These are phyloP conservation scores for Drosophila lacertosa DNA, from an alignment of 1,140 invertebrate genomes.

Conservation along the genomic window DNA sequence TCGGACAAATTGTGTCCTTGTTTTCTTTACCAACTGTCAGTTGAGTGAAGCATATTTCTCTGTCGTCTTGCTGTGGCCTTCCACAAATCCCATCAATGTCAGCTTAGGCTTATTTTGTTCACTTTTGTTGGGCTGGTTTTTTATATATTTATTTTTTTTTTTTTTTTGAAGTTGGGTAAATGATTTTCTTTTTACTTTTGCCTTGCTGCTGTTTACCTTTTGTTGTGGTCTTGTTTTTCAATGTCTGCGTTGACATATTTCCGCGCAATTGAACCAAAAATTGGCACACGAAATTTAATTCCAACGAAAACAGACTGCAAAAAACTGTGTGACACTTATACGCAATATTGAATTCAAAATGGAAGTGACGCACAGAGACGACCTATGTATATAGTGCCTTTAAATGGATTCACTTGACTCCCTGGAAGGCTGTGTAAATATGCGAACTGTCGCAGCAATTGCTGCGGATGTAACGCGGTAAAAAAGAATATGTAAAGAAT, in stretches of 20 bases:
- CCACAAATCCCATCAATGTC: conserved; percentile 71
- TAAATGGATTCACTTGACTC: conserved; percentile 42
- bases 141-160: background rate
- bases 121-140: background rate
- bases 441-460: conserved; percentile 54
- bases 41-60: conserved; percentile 29
- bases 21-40: conserved; percentile 21
- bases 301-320: conserved; percentile 46
- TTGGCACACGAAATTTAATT: conserved; percentile 68
- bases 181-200: conserved; percentile 32
- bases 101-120: conserved; percentile 49
- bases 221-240: conserved; percentile 43
- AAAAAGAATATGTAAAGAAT: conserved; percentile 46
- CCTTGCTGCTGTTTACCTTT: conserved; percentile 19
- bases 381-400: conserved; percentile 24
- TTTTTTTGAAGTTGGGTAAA: conserved; percentile 32
- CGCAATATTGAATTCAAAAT: conserved; percentile 65
- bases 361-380: conserved; percentile 39
- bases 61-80: conserved; percentile 23
- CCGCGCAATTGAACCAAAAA: conserved; percentile 66
- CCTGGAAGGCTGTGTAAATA: conserved; percentile 47
- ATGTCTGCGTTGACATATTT: conserved; percentile 60
- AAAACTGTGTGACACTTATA: conserved; percentile 57
- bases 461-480: conserved; percentile 36
- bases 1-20: background rate